Percentiles rank a stretch among this genome's conserved stretches.
Evolutionary conservation across 1,140 invertebrate species (phyloP).

Genomic region (Drosophila suzukii): DNA sequence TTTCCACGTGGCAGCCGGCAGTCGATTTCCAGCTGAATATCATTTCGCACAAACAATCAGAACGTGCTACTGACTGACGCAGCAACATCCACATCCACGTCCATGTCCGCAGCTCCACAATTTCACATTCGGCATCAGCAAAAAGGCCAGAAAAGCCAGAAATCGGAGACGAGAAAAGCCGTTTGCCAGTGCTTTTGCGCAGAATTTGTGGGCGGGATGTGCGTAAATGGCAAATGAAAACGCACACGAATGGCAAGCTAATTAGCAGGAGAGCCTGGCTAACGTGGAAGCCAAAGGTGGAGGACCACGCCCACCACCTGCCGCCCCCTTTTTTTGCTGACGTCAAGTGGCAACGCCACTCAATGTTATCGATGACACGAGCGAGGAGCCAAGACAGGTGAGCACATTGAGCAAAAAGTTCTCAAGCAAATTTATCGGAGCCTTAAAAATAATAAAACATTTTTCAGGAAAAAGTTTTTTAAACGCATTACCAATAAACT

Average conservation of each 20-base stretch:
- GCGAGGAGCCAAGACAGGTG: conserved; percentile 35
- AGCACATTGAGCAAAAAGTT: conserved; percentile 10
- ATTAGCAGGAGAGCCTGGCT: conserved; percentile 50
- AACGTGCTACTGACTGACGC: conserved; percentile 39
- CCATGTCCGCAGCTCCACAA: not conserved
- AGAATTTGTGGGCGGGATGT: conserved; percentile 59
- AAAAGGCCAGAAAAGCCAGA: conserved; percentile 7
- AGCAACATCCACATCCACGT: conserved; percentile 17
- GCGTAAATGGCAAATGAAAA: conserved; percentile 48
- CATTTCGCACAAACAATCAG: conserved; percentile 59
- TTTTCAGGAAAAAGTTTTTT: not conserved
- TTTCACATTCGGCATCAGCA: conserved; percentile 11
- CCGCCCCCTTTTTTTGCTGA: conserved; percentile 37
- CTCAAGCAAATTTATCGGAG: not conserved
- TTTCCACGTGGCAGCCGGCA: conserved; percentile 37
- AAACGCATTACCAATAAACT: no score
- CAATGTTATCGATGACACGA: conserved; percentile 42
- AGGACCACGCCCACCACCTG: conserved; percentile 24
- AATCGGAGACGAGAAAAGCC: conserved; percentile 24
- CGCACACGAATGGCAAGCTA: conserved; percentile 41
- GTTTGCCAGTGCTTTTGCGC: conserved; percentile 9
- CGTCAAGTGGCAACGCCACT: conserved; percentile 52
- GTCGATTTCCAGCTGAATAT: conserved; percentile 49
- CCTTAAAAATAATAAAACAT: not conserved
- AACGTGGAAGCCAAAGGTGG: conserved; percentile 36